Conservation (phyloP, 2,888 invertebrate genomes). For the Cataglyphis cursor region DNA sequence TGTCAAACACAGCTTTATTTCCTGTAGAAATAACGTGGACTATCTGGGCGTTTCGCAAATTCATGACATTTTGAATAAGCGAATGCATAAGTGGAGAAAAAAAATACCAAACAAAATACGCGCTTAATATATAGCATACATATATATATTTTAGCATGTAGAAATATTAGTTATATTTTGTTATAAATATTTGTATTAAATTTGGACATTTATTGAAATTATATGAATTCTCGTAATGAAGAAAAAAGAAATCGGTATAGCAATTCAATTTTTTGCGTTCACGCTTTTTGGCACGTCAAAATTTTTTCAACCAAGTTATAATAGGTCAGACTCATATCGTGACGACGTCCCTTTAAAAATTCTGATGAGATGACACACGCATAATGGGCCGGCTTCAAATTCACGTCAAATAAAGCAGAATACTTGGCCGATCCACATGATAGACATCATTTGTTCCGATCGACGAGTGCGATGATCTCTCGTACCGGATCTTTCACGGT, state of each 20-base stretch:
- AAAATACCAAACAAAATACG: not conserved
- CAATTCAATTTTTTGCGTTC: not conserved
- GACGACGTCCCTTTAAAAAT: constrained; percentile 32
- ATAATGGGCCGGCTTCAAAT: constrained; percentile 32
- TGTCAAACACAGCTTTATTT: constrained; percentile 6
- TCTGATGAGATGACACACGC: constrained; percentile 17
- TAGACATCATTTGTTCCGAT: not conserved
- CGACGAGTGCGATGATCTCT: constrained; percentile 13
- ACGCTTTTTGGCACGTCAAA: not conserved
- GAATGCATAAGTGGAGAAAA: not conserved
- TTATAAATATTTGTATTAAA: not conserved
- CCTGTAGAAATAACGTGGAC: not conserved
- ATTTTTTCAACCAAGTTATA: constrained; percentile 11
- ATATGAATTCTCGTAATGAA: not conserved
- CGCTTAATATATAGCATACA: not conserved
- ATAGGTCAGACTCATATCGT: not conserved
- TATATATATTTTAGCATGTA: not conserved
- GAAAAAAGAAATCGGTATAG: not conserved
- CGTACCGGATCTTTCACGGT: constrained; percentile 22
- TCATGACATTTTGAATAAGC: not conserved
- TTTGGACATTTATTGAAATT: not conserved
- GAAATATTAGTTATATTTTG: not conserved
- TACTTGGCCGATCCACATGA: not conserved
- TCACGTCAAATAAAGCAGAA: constrained; percentile 46
- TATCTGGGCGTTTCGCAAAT: not conserved